Conservation (phyloP, 1,140 invertebrate species). For the Pollicipes pollicipes region DNA sequence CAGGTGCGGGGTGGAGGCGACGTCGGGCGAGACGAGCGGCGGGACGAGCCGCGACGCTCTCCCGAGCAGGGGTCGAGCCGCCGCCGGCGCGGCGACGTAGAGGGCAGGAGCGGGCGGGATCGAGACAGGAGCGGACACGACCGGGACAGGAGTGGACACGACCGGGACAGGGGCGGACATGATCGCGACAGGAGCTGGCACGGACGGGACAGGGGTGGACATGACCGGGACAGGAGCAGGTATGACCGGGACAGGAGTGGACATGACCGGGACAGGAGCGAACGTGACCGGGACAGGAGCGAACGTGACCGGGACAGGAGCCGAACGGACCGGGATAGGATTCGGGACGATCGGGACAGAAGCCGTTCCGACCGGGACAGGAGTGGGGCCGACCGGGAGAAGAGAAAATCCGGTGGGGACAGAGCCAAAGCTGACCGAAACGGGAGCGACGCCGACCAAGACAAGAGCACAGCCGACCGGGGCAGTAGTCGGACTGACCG, state of each 20-base stretch:
- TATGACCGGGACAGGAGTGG: constrained; percentile 8
- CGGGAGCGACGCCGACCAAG: neutral
- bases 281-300: neutral
- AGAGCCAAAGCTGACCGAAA: neutral
- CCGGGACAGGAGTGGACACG: constrained; percentile 18
- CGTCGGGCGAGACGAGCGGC: constrained; percentile 9
- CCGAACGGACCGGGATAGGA: neutral
- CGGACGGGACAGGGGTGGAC: constrained; percentile 13
- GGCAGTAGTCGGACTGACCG: neutral
- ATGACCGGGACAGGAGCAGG: constrained; percentile 11
- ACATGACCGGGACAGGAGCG: constrained; percentile 5
- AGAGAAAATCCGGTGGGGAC: neutral
- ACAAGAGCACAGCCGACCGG: constrained; percentile 3
- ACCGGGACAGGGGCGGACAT: constrained; percentile 18
- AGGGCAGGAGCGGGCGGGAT: constrained; percentile 12
- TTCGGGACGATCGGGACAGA: neutral
- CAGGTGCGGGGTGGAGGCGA: neutral
- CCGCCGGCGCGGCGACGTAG: neutral
- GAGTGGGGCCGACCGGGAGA: neutral
- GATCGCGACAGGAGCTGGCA: constrained; percentile 5
- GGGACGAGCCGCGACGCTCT: constrained; percentile 6
- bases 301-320: neutral
- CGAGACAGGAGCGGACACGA: constrained; percentile 12
- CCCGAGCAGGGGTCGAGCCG: constrained; percentile 2
- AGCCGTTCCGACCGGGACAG: neutral